Conservation (phyloP, 2,113 vertebrate species). For the Osmerus mordax region DNA sequence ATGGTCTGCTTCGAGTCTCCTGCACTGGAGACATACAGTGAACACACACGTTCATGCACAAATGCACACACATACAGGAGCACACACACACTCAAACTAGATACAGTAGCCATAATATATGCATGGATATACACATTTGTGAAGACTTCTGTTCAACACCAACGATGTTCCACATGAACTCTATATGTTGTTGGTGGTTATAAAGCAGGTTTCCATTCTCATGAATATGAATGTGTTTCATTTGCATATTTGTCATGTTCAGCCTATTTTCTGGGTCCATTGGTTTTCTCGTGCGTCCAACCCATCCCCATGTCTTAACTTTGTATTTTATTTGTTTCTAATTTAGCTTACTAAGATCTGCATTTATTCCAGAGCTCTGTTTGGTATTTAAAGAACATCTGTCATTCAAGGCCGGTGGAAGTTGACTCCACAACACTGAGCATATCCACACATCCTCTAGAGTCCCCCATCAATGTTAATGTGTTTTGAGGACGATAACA, state of each 20-base stretch:
- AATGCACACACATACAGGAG: background rate
- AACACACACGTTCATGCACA: constrained; percentile 23
- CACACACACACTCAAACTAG: background rate
- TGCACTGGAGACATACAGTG: background rate
- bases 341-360: constrained; percentile 14
- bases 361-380: constrained; percentile 45
- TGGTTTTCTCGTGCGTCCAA: constrained; percentile 33
- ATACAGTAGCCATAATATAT: background rate
- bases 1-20: constrained; percentile 24
- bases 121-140: constrained; percentile 8
- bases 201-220: constrained; percentile 44
- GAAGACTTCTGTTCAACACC: background rate
- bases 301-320: constrained; percentile 56
- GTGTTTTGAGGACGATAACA: constrained; percentile 70
- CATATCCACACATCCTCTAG: constrained; percentile 62
- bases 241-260: constrained; percentile 54
- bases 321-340: constrained; percentile 55
- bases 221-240: constrained; percentile 61
- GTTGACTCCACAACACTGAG: constrained; percentile 54
- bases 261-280: constrained; percentile 30
- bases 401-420: constrained; percentile 64
- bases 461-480: constrained; percentile 68
- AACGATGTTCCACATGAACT: background rate
- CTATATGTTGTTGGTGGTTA: no score
- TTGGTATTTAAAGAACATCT: constrained; percentile 50